A percentile compares a stretch with the other conserved stretches of the same genome.
Evolutionary conservation across 2,888 invertebrate species (phyloP).

Genomic region (Agrochola macilenta): DNA sequence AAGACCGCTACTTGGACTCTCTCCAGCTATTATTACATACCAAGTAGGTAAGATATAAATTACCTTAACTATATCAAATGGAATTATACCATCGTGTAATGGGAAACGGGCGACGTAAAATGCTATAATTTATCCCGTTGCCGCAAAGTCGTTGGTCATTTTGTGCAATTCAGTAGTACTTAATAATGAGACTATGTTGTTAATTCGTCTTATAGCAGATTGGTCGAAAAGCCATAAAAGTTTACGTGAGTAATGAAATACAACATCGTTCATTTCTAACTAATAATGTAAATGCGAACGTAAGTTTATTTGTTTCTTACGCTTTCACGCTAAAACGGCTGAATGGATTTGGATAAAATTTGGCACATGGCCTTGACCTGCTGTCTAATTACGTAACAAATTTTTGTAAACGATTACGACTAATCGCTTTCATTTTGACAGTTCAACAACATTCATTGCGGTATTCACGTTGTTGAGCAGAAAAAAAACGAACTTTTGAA

Average conservation of each 20-base stretch:
- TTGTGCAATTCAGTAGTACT: slow-evolving; percentile 49
- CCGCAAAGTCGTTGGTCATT: slow-evolving; percentile 40
- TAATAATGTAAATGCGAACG: too few relatives aligned
- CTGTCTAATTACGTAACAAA: too few relatives aligned
- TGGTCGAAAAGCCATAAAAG: slow-evolving; percentile 26
- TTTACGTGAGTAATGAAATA: slow-evolving; percentile 35
- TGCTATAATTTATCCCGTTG: slow-evolving; percentile 46
- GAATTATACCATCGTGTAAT: slow-evolving; percentile 59
- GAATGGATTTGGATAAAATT: too few relatives aligned
- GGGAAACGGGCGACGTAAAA: slow-evolving; percentile 52
- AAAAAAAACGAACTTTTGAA: too few relatives aligned
- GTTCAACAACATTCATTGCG: too few relatives aligned
- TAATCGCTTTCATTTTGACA: too few relatives aligned
- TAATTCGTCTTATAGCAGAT: slow-evolving; percentile 34
- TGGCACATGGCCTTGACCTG: too few relatives aligned
- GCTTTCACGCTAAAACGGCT: too few relatives aligned
- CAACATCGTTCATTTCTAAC: slow-evolving; percentile 1
- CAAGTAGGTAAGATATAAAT: slow-evolving; percentile 56
- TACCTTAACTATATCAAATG: slow-evolving; percentile 56
- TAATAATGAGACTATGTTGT: slow-evolving; percentile 31
- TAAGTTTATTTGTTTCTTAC: too few relatives aligned
- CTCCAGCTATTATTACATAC: slow-evolving; percentile 56
- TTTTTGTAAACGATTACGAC: too few relatives aligned
- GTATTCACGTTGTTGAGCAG: too few relatives aligned
- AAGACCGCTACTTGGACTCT: slow-evolving; percentile 39